Conservation (phyloP, 1,140 invertebrate species). For the Lutraria rhynchaena region DNA sequence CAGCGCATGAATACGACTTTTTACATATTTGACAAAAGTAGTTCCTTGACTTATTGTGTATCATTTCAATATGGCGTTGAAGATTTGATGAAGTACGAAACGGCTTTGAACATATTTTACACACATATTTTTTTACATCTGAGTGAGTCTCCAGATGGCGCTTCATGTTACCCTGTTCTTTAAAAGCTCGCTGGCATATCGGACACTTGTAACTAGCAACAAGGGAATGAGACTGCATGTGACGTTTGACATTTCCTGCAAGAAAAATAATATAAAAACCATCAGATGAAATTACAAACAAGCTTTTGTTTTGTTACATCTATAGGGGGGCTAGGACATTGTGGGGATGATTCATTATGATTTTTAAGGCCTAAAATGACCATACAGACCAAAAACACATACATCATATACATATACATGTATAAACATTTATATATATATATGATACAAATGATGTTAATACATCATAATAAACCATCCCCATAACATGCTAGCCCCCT, state of each 20-base stretch:
- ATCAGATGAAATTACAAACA: no score
- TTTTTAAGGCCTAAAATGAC: no score
- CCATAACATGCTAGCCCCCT: no score
- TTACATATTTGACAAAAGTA: conserved; percentile 66
- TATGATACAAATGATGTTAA: no score
- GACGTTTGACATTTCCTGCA: conserved; percentile 2
- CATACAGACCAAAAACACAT: no score
- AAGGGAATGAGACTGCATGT: conserved; percentile 4
- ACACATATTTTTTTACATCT: conserved; percentile 4
- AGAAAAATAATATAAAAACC: no score
- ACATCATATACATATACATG: no score
- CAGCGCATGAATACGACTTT: conserved; percentile 64
- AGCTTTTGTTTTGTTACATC: no score
- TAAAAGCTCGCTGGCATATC: conserved; percentile 19
- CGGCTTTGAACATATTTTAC: conserved; percentile 19
- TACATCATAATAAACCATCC: no score
- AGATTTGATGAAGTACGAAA: conserved; percentile 59
- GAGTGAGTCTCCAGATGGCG: conserved; percentile 31
- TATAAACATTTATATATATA: no score
- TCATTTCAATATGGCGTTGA: conserved; percentile 47
- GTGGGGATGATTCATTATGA: no score
- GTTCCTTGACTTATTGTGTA: conserved; percentile 63
- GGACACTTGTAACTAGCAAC: background rate
- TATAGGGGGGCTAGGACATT: no score
- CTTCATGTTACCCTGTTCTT: conserved; percentile 44